A percentile compares a stretch with the other conserved stretches of the same genome.
Evolutionary conservation across 2,888 invertebrate genomes (phyloP).

Genomic region (Microplitis manilae): DNA sequence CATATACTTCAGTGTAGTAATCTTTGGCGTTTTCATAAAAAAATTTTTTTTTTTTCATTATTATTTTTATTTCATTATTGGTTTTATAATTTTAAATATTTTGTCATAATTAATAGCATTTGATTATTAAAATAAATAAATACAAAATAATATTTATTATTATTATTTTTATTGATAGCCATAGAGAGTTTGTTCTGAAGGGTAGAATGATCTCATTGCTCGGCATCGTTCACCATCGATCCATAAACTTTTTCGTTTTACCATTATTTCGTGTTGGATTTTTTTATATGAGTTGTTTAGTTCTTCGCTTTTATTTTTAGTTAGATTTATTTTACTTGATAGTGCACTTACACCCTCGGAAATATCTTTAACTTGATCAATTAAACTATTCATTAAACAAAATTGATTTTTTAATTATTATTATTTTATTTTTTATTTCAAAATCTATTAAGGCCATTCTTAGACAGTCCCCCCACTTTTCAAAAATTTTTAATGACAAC

Average conservation of each 20-base stretch:
- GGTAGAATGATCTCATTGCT: constrained; percentile 67
- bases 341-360: constrained; percentile 59
- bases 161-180: constrained; percentile 54
- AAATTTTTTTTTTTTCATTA: constrained; percentile 48
- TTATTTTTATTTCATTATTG: not conserved
- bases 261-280: constrained; percentile 68
- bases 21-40: constrained; percentile 64
- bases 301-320: constrained; percentile 62
- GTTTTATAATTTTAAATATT: constrained; percentile 38
- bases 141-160: not conserved
- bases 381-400: constrained; percentile 53
- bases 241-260: constrained; percentile 69
- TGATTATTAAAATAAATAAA: constrained; percentile 8
- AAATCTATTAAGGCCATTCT: too few species aligned
- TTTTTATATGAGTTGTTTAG: constrained; percentile 59
- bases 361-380: constrained; percentile 64
- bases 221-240: constrained; percentile 68
- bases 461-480: too few species aligned
- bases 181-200: constrained; percentile 65
- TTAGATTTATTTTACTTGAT: constrained; percentile 63
- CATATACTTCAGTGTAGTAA: constrained; percentile 58
- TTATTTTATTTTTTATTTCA: too few species aligned
- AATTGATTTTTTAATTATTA: not conserved
- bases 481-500: too few species aligned
- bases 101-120: constrained; percentile 53